Base-by-base conservation (phyloP, 2,888 invertebrate species). In the Eupithecia pulchellata region DNA sequence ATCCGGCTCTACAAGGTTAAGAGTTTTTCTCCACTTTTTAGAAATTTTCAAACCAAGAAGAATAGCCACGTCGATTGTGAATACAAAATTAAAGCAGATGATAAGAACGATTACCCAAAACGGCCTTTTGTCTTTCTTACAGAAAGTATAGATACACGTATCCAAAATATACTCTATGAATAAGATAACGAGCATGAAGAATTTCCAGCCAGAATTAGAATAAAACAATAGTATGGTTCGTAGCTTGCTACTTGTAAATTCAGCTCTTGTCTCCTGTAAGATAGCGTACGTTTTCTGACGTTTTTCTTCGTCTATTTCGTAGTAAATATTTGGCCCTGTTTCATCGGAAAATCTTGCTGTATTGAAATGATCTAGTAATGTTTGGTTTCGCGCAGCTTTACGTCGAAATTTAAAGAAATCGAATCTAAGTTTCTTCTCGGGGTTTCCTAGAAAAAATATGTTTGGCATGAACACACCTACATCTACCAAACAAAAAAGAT, bases 1-100 rank as follows among this genome's bases (percentile, higher is more conserved):
- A 6, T 88, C 87, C 13, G 93, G 92, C 75, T 93, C 93, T n/a
- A 92, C 87, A 30, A 93, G 82, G 73, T 94, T 94, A 0, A 93
- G 81, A n/a, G 90, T 90, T 78, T 91, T 92, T 36, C 93, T 86
- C 93, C 93, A 94, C 78, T 89, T 89, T 74, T 86, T 91, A 52
- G 87, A 90, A 69, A 91, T 87, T 76, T 93, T 93, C 39, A 94
- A 79, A 14, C 92, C 92, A 73, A 91, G 84, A 27, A 91, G 75
- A 17, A 93, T 85, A 3, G 82, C 71, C 1, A 92, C 92, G 63
- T 94, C 93, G 14, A 89, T 79, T 14, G 86, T 82, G 72, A 91
- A 93, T 66, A 89, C 82, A 8, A 89, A 81, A 75, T 91, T 91
- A 11, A 90, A 84, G 76, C 86, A 86, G 65, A 91, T 81, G 32